phyloP scores from a whole-genome alignment of 2,113 vertebrate species.

The Mus spicilegus region DNA sequence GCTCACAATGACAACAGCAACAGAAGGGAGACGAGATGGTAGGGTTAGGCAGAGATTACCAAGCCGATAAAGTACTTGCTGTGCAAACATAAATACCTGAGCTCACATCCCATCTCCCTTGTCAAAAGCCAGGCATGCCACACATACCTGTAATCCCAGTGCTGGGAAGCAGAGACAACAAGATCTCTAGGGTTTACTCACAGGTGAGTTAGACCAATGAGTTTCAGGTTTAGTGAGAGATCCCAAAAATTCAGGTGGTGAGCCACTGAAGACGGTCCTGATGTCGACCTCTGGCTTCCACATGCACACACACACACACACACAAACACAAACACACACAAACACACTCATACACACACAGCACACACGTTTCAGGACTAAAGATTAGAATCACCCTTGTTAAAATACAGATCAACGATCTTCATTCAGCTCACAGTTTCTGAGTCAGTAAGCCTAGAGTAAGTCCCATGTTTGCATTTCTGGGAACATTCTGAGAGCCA shows the following conservation, averaged over 20 bases:
- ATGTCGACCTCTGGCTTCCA: not conserved
- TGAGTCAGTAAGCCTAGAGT: not conserved
- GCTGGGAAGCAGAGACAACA: not conserved
- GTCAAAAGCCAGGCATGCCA: not conserved
- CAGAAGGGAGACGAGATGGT: not conserved
- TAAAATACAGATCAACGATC: not conserved
- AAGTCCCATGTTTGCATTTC: not conserved
- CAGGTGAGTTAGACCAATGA: not conserved
- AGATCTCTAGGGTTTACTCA: not conserved
- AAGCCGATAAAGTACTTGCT: not conserved
- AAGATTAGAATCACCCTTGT: not conserved
- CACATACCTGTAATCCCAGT: not conserved
- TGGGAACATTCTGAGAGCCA: conserved; percentile 8
- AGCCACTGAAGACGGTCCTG: not conserved
- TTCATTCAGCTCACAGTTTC: not conserved
- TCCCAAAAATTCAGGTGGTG: not conserved
- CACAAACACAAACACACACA: not conserved
- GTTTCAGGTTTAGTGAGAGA: not conserved
- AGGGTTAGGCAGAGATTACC: not conserved
- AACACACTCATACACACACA: not conserved
- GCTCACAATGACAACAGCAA: not conserved
- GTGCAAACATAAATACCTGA: not conserved
- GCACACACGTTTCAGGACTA: not conserved
- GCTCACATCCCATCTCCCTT: not conserved
- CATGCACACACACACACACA: not conserved